Evolutionary conservation across 2,797 vertebrate genomes (phyloP).

Genomic region (Darevskia mixta): DNA sequence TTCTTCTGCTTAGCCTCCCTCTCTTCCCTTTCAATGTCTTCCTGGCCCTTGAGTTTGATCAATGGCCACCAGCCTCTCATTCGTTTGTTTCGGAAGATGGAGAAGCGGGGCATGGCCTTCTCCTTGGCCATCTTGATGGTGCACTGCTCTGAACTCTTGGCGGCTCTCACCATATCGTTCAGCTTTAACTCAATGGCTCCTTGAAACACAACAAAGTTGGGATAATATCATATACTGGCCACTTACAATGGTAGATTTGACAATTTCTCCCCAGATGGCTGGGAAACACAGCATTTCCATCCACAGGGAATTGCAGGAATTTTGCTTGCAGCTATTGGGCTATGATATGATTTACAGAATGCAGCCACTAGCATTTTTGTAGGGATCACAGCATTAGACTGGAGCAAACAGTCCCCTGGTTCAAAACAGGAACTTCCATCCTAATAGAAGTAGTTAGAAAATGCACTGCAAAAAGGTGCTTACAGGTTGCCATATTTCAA

Average conservation of each 20-base stretch:
- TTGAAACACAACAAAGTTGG: slow-evolving; percentile 64
- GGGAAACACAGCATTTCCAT: neutral
- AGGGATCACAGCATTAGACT: neutral
- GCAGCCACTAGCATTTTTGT: neutral
- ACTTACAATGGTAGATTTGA: neutral
- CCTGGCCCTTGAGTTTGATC: slow-evolving; percentile 85
- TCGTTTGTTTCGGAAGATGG: slow-evolving; percentile 89
- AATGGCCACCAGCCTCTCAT: slow-evolving; percentile 95
- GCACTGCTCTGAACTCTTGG: slow-evolving; percentile 84
- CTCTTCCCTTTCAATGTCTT: slow-evolving; percentile 86
- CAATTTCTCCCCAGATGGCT: neutral
- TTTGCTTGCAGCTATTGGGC: neutral
- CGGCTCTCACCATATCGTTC: slow-evolving; percentile 88
- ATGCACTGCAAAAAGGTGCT: neutral
- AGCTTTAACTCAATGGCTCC: slow-evolving; percentile 91
- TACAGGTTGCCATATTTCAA: neutral
- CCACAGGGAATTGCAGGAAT: neutral
- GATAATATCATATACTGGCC: neutral
- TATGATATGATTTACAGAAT: neutral
- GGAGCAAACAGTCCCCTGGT: neutral
- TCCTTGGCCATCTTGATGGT: slow-evolving; percentile 87
- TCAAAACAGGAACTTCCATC: neutral
- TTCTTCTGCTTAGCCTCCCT: slow-evolving; percentile 81
- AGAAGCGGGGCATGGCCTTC: slow-evolving; percentile 86
- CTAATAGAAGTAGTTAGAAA: neutral